These are phyloP conservation scores for Meganola albula DNA, from an alignment of 2,888 invertebrate species.

Conservation along the genomic window DNA sequence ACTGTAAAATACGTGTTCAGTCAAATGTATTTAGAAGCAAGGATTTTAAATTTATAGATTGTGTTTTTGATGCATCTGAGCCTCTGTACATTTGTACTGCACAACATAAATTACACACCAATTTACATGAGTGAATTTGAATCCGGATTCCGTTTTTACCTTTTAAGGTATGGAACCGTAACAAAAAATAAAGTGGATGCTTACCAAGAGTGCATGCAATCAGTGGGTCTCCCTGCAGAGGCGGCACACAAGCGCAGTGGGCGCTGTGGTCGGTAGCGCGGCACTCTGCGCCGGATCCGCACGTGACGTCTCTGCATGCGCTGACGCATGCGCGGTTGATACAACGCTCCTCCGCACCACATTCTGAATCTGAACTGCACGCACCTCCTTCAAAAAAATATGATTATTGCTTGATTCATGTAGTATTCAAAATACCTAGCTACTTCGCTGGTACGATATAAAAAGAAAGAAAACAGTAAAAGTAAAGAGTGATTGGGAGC, in stretches of 20 bases:
- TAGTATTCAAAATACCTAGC: slow-evolving; percentile 1
- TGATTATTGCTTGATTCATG: background rate
- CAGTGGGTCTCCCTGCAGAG: slow-evolving; percentile 88
- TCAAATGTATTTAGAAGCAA: too few species aligned
- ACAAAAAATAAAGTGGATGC: too few species aligned
- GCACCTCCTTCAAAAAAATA: slow-evolving; percentile 58
- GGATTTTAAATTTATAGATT: too few species aligned
- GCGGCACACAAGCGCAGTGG: slow-evolving; percentile 85
- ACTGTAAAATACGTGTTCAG: too few species aligned
- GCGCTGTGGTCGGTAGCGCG: slow-evolving; percentile 86
- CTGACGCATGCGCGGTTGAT: slow-evolving; percentile 85
- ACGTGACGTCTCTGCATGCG: slow-evolving; percentile 84
- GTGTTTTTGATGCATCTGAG: too few species aligned
- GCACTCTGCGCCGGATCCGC: slow-evolving; percentile 88
- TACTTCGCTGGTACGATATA: slow-evolving; percentile 4
- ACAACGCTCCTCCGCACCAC: slow-evolving; percentile 84
- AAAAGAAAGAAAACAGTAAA: too few species aligned
- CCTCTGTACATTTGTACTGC: too few species aligned
- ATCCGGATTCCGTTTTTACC: too few species aligned
- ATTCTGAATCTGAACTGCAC: slow-evolving; percentile 85
- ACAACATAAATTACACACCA: too few species aligned
- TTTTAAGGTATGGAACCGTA: too few species aligned
- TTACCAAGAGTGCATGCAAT: slow-evolving; percentile 81
- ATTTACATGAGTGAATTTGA: too few species aligned
- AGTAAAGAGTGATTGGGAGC: slow-evolving; percentile 2